phyloP scores from a whole-genome alignment of 2,888 invertebrate genomes.

The Drosophila gaucha region DNA sequence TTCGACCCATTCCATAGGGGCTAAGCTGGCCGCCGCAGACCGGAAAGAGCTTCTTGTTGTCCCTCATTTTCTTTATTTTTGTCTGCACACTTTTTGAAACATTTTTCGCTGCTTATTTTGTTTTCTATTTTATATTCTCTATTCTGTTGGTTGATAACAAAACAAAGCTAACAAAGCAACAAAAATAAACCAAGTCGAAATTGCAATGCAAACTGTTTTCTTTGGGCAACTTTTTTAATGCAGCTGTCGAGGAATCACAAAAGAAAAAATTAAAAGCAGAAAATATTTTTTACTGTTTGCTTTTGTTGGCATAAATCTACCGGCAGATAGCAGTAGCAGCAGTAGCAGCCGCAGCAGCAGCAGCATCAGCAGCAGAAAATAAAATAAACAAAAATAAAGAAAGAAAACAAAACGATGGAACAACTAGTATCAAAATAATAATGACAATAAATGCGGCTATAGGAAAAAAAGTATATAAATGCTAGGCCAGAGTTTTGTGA shows the following conservation, averaged over 20 bases:
- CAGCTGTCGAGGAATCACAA: slow-evolving; percentile 51
- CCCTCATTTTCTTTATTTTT: slow-evolving; percentile 17
- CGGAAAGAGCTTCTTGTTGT: slow-evolving; percentile 63
- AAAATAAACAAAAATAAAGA: slow-evolving; percentile 26
- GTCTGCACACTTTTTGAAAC: slow-evolving; percentile 53
- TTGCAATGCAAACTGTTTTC: slow-evolving; percentile 78
- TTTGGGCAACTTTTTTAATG: slow-evolving; percentile 71
- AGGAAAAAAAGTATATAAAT: slow-evolving; percentile 28
- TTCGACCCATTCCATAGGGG: slow-evolving; percentile 25
- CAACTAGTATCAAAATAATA: slow-evolving; percentile 71
- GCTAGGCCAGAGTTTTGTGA: slow-evolving; percentile 36
- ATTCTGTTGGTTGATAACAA: slow-evolving; percentile 65
- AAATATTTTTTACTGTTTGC: slow-evolving; percentile 60
- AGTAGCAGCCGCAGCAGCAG: slow-evolving; percentile 20
- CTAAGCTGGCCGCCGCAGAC: slow-evolving; percentile 46
- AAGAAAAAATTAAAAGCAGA: slow-evolving; percentile 33
- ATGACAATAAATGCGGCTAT: slow-evolving; percentile 73
- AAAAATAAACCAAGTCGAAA: slow-evolving; percentile 66
- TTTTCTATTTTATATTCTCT: slow-evolving; percentile 38
- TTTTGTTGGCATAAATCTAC: slow-evolving; percentile 76
- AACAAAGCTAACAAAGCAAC: slow-evolving; percentile 61
- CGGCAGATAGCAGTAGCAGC: slow-evolving; percentile 50
- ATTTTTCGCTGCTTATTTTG: slow-evolving; percentile 48
- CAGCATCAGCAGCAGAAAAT: slow-evolving; percentile 17
- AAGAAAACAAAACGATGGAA: slow-evolving; percentile 27